Conservation (phyloP, 92 coral and sea anemone genomes). For the Pocillopora meandrina region DNA sequence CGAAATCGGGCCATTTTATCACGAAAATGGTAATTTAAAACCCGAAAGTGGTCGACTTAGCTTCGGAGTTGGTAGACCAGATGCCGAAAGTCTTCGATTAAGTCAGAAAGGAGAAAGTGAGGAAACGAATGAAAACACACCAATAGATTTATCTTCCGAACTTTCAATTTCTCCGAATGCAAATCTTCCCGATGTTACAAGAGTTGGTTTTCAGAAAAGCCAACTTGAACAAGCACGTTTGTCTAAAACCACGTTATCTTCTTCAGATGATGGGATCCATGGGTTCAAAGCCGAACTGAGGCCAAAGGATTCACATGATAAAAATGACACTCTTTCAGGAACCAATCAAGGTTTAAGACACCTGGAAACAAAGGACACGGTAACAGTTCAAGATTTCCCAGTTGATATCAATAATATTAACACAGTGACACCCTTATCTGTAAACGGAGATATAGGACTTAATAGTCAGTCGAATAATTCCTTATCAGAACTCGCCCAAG, state of each 20-base stretch:
- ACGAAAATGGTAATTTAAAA: not conserved
- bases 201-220: not conserved
- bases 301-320: not conserved
- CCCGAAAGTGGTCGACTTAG: not conserved
- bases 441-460: not conserved
- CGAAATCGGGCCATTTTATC: not conserved
- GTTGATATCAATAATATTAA: not conserved
- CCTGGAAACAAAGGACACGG: not conserved
- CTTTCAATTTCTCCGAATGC: not conserved
- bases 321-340: not conserved
- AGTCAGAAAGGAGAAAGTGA: not conserved
- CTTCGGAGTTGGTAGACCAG: not conserved
- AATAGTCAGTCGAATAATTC: not conserved
- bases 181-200: not conserved
- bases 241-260: not conserved
- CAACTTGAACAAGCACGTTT: not conserved
- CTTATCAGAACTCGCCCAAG: not conserved
- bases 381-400: not conserved
- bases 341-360: not conserved
- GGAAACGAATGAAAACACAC: not conserved
- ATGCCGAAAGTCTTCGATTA: not conserved
- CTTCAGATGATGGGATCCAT: too few relatives aligned
- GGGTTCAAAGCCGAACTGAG: too few relatives aligned
- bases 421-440: not conserved
- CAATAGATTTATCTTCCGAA: not conserved